A percentile compares a stretch with the other conserved stretches of the same genome.
Conservation (phyloP, 2,113 vertebrate species). For the Amphiprion percula region DNA sequence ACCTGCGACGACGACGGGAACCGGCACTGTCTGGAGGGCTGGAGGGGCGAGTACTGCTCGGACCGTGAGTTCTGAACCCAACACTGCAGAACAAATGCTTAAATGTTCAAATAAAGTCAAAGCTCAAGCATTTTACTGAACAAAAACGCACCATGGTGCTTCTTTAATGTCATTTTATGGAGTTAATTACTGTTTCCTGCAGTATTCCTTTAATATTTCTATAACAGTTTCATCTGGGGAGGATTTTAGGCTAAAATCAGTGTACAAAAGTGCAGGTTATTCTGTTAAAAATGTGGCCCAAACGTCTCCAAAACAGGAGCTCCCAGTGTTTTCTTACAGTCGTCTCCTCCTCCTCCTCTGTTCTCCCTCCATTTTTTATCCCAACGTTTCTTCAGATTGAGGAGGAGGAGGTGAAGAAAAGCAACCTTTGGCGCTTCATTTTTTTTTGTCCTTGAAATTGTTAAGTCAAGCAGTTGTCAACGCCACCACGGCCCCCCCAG, state of each 20-base stretch:
- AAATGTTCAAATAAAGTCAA: no score
- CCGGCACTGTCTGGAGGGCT: conserved; percentile 84
- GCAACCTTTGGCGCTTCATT: conserved; percentile 48
- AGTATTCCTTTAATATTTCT: no score
- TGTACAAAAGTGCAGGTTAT: no score
- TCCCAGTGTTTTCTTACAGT: background rate
- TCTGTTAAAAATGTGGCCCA: no score
- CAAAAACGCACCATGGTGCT: no score
- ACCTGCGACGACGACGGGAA: conserved; percentile 78
- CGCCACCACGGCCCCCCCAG: background rate
- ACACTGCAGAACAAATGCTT: no score
- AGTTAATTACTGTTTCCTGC: no score
- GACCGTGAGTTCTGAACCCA: conserved; percentile 74
- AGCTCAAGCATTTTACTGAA: no score
- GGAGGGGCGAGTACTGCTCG: conserved; percentile 87
- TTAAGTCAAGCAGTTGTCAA: conserved; percentile 68
- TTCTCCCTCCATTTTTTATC: conserved; percentile 4
- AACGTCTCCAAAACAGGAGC: background rate
- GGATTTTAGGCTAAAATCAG: no score
- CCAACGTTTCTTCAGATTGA: conserved; percentile 36
- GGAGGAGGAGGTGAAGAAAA: conserved; percentile 20
- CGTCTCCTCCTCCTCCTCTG: background rate
- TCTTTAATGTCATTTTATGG: no score
- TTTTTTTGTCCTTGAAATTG: conserved; percentile 67
- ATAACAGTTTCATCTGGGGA: no score